These are phyloP conservation scores for Ferrisia virgata DNA, from an alignment of 2,888 invertebrate species.

Conservation along the genomic window DNA sequence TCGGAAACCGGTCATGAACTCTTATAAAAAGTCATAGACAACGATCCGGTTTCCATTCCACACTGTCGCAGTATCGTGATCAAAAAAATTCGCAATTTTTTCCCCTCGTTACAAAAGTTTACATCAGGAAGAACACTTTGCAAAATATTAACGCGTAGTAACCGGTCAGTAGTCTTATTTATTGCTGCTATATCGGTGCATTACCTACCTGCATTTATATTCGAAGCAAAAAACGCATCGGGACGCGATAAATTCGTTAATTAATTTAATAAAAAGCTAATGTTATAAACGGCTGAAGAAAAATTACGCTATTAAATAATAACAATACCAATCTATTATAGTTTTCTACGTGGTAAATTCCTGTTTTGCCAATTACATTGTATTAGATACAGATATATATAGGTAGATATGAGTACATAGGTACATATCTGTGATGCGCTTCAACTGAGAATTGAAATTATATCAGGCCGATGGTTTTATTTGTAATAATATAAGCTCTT, in stretches of 20 bases:
- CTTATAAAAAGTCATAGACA: not conserved
- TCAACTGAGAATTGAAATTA: not conserved
- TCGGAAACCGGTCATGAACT: not conserved
- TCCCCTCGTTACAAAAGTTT: not conserved
- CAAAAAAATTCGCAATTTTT: not conserved
- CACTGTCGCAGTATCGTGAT: not conserved
- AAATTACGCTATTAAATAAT: not conserved
- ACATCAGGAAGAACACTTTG: not conserved
- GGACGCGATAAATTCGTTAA: not conserved
- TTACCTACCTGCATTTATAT: not conserved
- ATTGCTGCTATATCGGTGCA: too few species aligned
- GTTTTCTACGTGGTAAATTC: not conserved
- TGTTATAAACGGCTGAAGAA: not conserved
- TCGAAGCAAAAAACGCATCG: not conserved
- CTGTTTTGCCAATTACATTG: not conserved
- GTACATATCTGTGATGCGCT: not conserved
- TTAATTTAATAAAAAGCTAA: not conserved
- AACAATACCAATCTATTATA: not conserved
- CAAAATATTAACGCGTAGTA: not conserved
- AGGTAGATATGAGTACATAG: not conserved
- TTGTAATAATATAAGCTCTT: not conserved
- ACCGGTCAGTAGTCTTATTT: not conserved
- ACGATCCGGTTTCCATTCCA: not conserved
- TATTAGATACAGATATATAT: not conserved
- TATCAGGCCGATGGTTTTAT: not conserved